phyloP scores from a whole-genome alignment of 2,888 invertebrate genomes.

The Notocelia uddmanniana region DNA sequence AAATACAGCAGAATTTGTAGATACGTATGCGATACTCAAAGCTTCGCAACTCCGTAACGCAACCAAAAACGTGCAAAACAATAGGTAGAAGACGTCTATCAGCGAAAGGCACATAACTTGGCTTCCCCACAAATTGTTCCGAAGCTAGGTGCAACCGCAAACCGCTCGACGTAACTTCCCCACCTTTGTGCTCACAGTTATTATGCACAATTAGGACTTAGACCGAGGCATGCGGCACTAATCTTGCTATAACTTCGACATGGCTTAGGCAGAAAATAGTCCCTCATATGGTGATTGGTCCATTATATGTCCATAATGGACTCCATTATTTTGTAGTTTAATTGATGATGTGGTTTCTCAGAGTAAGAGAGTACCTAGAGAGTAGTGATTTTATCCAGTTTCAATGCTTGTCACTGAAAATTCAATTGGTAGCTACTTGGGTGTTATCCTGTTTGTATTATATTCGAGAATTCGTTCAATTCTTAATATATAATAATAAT shows the following conservation, averaged over 20 bases:
- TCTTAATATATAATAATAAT: too few relatives aligned
- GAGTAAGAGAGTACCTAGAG: too few relatives aligned
- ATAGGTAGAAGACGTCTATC: slow-evolving; percentile 49
- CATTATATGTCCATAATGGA: too few relatives aligned
- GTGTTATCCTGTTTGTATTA: too few relatives aligned
- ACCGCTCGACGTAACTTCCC: slow-evolving; percentile 62
- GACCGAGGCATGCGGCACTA: slow-evolving; percentile 70
- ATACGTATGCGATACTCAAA: neutral
- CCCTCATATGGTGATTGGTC: neutral
- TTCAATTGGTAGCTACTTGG: too few relatives aligned
- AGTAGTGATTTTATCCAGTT: too few relatives aligned
- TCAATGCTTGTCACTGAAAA: too few relatives aligned
- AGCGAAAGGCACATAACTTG: slow-evolving; percentile 65
- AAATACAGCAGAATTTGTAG: neutral
- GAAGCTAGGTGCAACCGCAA: slow-evolving; percentile 66
- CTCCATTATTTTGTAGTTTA: neutral
- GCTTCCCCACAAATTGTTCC: slow-evolving; percentile 74
- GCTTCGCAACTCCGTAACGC: neutral
- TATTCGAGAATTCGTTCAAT: too few relatives aligned
- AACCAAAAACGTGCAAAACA: slow-evolving; percentile 32
- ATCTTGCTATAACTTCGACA: slow-evolving; percentile 70
- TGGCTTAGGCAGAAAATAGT: slow-evolving; percentile 1
- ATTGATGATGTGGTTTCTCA: too few relatives aligned
- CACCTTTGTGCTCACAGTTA: slow-evolving; percentile 72
- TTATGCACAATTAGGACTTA: slow-evolving; percentile 79